A percentile compares a stretch with the other conserved stretches of the same genome.
Evolutionary conservation across 2,888 invertebrate species (phyloP).

Genomic region (Malthinus flaveolus): DNA sequence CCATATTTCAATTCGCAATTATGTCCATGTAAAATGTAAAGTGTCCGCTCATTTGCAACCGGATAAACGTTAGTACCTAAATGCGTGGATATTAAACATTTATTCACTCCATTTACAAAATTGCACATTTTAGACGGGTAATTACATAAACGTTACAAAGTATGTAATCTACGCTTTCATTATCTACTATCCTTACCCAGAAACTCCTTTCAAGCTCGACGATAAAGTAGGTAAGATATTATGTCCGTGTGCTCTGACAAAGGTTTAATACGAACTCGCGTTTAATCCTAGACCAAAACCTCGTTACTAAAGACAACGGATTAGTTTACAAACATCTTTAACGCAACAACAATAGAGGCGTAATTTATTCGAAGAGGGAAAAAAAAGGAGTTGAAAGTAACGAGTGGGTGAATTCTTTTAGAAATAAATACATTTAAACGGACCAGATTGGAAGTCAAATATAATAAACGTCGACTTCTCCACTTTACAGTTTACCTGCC

Average conservation of each 20-base stretch:
- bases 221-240: constrained; percentile 39
- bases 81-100: constrained; percentile 39
- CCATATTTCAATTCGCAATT: constrained; percentile 3
- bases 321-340: constrained; percentile 12
- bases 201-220: constrained; percentile 33
- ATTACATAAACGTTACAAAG: constrained; percentile 38
- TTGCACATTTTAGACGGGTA: constrained; percentile 40
- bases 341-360: too few relatives aligned
- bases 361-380: too few relatives aligned
- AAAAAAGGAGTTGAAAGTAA: too few relatives aligned
- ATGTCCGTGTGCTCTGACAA: constrained; percentile 33
- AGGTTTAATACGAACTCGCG: constrained; percentile 27
- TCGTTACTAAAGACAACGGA: constrained; percentile 23
- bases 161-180: constrained; percentile 39
- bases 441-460: too few relatives aligned
- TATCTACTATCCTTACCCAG: constrained; percentile 33
- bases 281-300: constrained; percentile 21
- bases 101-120: constrained; percentile 41
- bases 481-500: too few relatives aligned
- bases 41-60: constrained; percentile 34
- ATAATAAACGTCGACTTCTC: too few relatives aligned
- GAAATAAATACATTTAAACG: too few relatives aligned
- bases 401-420: too few relatives aligned
- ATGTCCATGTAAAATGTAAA: constrained; percentile 30
- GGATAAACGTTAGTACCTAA: constrained; percentile 35